phyloP scores from a whole-genome alignment of 2,888 invertebrate species.

The Antheraea assamensis region DNA sequence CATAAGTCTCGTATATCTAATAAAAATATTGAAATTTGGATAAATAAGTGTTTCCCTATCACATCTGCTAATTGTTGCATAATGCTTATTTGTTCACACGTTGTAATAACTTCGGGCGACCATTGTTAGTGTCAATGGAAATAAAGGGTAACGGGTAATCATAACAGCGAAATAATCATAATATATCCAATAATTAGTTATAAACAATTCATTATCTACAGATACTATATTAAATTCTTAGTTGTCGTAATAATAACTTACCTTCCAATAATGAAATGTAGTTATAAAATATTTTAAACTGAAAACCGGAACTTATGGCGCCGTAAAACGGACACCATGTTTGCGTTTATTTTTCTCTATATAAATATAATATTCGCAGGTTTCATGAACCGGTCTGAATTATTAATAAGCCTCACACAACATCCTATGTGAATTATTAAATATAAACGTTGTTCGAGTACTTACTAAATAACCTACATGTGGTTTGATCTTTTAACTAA shows the following conservation, averaged over 20 bases:
- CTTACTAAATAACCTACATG: conserved; percentile 36
- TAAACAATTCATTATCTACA: conserved; percentile 44
- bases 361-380: conserved; percentile 36
- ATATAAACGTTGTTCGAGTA: conserved; percentile 37
- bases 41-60: no score
- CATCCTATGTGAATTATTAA: conserved; percentile 47
- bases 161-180: no score
- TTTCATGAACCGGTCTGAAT: conserved; percentile 43
- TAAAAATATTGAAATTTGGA: no score
- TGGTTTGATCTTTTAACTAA: conserved; percentile 35
- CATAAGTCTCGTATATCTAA: no score
- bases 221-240: no score
- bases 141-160: no score
- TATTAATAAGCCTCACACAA: conserved; percentile 43
- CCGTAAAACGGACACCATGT: conserved; percentile 35
- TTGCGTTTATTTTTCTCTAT: conserved; percentile 35
- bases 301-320: conserved; percentile 45
- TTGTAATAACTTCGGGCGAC: no score
- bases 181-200: no score
- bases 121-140: no score
- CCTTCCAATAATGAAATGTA: conserved; percentile 35
- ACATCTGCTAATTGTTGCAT: no score
- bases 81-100: no score
- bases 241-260: conserved; percentile 26
- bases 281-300: conserved; percentile 54